Evolutionary conservation across 1,140 invertebrate genomes (phyloP), one percentile per base, ranked within the genome.

Genomic region (Euura lappo): DNA sequence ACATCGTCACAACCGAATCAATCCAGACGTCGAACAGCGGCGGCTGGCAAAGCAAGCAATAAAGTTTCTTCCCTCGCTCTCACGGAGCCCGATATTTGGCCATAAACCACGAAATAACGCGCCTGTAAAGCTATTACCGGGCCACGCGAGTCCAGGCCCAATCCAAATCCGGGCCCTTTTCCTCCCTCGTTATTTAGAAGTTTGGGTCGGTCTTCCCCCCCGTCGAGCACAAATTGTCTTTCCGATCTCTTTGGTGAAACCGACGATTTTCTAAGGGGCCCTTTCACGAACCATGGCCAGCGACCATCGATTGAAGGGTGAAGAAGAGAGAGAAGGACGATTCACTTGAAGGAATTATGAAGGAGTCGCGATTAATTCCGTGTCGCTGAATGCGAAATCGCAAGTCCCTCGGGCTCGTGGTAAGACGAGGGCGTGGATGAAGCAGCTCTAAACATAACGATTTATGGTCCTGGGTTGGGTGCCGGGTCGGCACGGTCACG

Each of bases 21-120:
- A 28, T 28, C 28, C 28, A 28, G 28, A 28, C 28, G 28, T 28
- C 28, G 28, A 28, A 28, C 28, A 28, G 28, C 28, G 28, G 28
- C 28, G 28, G 28, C 28, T 28, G 28, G 28, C 28, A 28, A 28
- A 28, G 28, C 28, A 28, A 28, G 28, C 28, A 28, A 28, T 60
- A 11, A 60, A 60, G 51, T 60, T 60, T 28, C 28, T 28, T 60
- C 13, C 51, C 51, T n/a, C 8, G 51, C 51, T 60, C 13, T 60
- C 51, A 60, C 51, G 51, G 51, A 60, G 51, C 51, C 51, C 13
- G 10, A 60, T 60, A 60, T 60, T 60, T 60, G 51, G 51, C 51
- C 51, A 60, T 60, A 60, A 60, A 60, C 51, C 51, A 60, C 51
- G 3, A 60, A 60, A 60, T 60, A 60, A 60, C 51, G 51, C 51